Evolutionary conservation across 2,797 vertebrate genomes (phyloP).

Genomic region (Cetoscarus ocellatus): DNA sequence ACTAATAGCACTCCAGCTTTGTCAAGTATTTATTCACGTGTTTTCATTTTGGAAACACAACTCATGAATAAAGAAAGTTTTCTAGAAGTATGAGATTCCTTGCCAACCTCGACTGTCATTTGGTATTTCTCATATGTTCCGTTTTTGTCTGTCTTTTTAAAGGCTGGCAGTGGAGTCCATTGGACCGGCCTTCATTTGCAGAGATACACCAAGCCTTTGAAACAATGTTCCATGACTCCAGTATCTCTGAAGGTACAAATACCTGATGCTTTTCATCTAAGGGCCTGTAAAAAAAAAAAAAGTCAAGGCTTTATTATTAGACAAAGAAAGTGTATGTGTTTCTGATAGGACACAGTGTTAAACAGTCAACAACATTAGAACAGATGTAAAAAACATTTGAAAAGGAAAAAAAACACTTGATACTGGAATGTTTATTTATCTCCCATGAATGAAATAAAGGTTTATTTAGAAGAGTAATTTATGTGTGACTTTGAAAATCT

Average conservation of each 20-base stretch:
- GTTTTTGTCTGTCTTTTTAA: slow-evolving; percentile 18
- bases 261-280: not conserved
- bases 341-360: too few relatives aligned
- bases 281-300: too few relatives aligned
- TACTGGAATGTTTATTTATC: not conserved
- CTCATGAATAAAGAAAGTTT: too few relatives aligned
- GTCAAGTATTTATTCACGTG: too few relatives aligned
- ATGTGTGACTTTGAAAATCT: not conserved
- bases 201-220: slow-evolving; percentile 99
- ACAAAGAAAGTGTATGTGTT: too few relatives aligned
- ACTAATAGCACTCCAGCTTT: too few relatives aligned
- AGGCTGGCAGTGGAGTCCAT: slow-evolving; percentile 99
- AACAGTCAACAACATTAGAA: too few relatives aligned
- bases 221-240: slow-evolving; percentile 99
- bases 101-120: too few relatives aligned
- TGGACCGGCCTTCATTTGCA: slow-evolving; percentile 96
- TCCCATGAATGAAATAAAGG: not conserved
- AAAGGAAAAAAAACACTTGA: not conserved
- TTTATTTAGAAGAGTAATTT: slow-evolving; percentile 8
- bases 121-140: not conserved
- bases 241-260: slow-evolving; percentile 95
- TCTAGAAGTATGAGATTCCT: too few relatives aligned
- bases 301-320: too few relatives aligned
- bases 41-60: too few relatives aligned
- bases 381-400: not conserved